phyloP scores from a whole-genome alignment of 2,797 vertebrate genomes.

The Phylloscopus collybita region DNA sequence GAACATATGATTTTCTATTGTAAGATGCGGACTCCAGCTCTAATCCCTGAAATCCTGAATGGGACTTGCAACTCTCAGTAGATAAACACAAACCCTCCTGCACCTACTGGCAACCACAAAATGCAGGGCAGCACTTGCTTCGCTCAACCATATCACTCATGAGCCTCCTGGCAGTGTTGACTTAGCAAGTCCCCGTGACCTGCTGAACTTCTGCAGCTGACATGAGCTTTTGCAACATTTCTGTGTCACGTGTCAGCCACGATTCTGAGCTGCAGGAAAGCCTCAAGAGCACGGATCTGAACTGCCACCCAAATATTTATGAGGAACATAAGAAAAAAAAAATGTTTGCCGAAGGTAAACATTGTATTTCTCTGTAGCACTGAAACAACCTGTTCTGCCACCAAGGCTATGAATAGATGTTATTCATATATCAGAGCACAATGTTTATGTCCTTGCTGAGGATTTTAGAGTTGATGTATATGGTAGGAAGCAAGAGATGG shows the following conservation, averaged over 20 bases:
- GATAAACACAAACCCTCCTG: not conserved
- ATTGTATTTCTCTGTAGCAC: not conserved
- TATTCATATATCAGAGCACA: not conserved
- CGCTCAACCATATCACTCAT: not conserved
- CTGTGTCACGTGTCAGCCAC: not conserved
- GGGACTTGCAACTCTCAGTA: not conserved
- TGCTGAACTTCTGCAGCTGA: slow-evolving; percentile 35
- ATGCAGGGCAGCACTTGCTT: not conserved
- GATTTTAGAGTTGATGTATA: not conserved
- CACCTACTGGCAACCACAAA: not conserved
- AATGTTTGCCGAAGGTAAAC: slow-evolving; percentile 3
- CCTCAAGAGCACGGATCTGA: not conserved
- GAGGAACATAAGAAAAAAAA: not conserved
- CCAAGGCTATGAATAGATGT: not conserved
- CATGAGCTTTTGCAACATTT: not conserved
- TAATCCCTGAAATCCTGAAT: not conserved
- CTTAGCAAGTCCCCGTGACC: not conserved
- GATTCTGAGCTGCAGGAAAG: slow-evolving; percentile 4
- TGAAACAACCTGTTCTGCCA: slow-evolving; percentile 23
- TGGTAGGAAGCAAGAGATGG: not conserved
- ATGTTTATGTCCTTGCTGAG: not conserved
- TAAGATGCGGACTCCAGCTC: not conserved
- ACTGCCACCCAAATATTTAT: slow-evolving; percentile 1
- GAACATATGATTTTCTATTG: not conserved
- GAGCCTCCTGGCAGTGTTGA: slow-evolving; percentile 9